Conservation (phyloP, 2,797 vertebrate genomes). For the Arnoldichthys spilopterus region DNA sequence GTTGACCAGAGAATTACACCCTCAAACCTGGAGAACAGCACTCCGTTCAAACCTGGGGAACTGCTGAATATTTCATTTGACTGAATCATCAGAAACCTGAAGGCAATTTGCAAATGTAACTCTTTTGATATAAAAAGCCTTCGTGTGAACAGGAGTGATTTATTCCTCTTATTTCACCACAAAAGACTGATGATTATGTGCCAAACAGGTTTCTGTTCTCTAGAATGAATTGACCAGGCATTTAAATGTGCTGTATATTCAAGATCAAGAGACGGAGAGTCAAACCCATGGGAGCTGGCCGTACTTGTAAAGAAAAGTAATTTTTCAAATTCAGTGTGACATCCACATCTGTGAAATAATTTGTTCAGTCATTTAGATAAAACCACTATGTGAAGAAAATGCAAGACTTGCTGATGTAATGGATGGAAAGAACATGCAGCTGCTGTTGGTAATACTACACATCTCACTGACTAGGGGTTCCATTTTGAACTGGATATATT, state of each 20-base stretch:
- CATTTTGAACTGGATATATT: conserved; percentile 5
- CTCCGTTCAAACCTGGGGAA: neutral
- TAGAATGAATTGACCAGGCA: conserved; percentile 5
- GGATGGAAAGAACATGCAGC: neutral
- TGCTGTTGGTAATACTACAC: conserved; percentile 17
- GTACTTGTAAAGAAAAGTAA: conserved; percentile 9
- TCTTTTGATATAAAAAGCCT: conserved; percentile 3
- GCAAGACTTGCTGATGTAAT: conserved; percentile 10
- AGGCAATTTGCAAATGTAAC: neutral
- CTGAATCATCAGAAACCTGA: neutral
- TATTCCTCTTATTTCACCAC: conserved; percentile 8
- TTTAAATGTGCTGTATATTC: neutral
- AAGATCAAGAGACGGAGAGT: neutral
- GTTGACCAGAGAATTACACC: neutral
- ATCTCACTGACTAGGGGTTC: conserved; percentile 10
- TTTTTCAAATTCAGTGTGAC: conserved; percentile 16
- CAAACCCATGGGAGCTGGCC: neutral
- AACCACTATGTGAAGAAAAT: conserved; percentile 8
- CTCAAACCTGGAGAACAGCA: neutral
- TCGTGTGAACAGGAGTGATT: neutral
- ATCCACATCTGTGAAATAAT: conserved; percentile 30
- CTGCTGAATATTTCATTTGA: neutral
- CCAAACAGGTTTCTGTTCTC: neutral
- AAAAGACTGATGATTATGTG: neutral
- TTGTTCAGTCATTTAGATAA: conserved; percentile 27